A percentile compares a stretch with the other conserved stretches of the same genome.
Conservation (phyloP, 2,888 invertebrate genomes). For the Aelia acuminata region DNA sequence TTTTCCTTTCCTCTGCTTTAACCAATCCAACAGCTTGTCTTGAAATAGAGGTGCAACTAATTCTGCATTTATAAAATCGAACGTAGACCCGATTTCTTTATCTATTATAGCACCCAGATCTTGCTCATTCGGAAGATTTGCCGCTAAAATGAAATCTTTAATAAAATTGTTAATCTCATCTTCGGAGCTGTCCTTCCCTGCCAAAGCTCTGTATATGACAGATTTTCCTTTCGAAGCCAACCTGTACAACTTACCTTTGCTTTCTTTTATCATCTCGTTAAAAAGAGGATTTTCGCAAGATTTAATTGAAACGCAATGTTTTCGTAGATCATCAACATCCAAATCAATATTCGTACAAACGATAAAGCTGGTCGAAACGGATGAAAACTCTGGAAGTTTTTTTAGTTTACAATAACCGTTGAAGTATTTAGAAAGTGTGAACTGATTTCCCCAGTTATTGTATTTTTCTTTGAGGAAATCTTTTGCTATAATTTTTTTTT, state of each 20-base stretch:
- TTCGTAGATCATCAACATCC: background rate
- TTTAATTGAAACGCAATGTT: constrained; percentile 1
- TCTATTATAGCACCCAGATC: constrained; percentile 3
- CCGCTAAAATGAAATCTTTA: background rate
- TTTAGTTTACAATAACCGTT: constrained; percentile 22
- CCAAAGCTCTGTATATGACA: constrained; percentile 11
- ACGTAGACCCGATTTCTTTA: constrained; percentile 10
- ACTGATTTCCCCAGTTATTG: constrained; percentile 1
- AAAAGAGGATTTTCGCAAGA: constrained; percentile 2
- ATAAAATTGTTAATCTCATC: background rate
- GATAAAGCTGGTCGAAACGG: background rate
- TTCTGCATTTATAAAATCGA: background rate
- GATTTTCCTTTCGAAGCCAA: constrained; percentile 7
- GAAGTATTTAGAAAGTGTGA: constrained; percentile 9
- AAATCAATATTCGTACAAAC: constrained; percentile 18
- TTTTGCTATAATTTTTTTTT: constrained; percentile 10
- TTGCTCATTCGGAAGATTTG: background rate
- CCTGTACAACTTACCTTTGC: background rate
- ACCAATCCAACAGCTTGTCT: constrained; percentile 19
- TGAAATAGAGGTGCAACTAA: background rate
- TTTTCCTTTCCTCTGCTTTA: constrained; percentile 31
- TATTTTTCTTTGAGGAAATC: constrained; percentile 23
- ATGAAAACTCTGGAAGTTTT: background rate
- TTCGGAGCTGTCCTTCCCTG: background rate
- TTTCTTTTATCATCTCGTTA: background rate